A percentile compares a stretch with the other conserved stretches of the same genome.
Conservation (phyloP, 1,140 invertebrate species). For the Pectinophora gossypiella region DNA sequence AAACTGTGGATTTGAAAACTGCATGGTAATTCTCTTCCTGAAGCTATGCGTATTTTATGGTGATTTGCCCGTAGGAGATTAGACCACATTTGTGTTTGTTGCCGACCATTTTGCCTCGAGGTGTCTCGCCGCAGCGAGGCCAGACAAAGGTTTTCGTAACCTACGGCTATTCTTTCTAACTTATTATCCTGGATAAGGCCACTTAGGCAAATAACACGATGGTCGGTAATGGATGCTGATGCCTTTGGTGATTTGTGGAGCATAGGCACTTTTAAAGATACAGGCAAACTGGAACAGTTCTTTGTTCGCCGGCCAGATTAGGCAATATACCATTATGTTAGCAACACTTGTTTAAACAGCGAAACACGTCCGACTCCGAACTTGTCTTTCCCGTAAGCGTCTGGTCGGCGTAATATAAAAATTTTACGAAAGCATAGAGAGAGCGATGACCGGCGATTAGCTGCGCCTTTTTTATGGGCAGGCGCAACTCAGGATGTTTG, state of each 20-base stretch:
- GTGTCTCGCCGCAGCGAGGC: conserved; percentile 20
- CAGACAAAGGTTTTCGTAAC: conserved; percentile 25
- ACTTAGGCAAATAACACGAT: conserved; percentile 34
- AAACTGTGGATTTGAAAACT: conserved; percentile 9
- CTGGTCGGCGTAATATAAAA: conserved; percentile 26
- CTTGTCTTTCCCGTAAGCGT: conserved; percentile 38
- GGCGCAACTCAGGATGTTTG: conserved; percentile 45
- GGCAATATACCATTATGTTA: conserved; percentile 23
- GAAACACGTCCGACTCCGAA: conserved; percentile 21
- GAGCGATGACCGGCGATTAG: conserved; percentile 65
- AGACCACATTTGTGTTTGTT: conserved; percentile 2
- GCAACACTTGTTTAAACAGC: conserved; percentile 42
- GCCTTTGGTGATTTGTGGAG: conserved; percentile 5
- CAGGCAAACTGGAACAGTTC: background rate
- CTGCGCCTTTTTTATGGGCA: conserved; percentile 52
- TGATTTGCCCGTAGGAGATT: background rate
- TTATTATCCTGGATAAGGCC: conserved; percentile 27
- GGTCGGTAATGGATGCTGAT: conserved; percentile 12
- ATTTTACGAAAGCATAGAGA: conserved; percentile 33
- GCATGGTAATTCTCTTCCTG: background rate
- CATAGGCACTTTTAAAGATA: background rate
- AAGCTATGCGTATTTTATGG: conserved; percentile 4
- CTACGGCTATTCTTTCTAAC: conserved; percentile 34
- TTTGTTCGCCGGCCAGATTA: conserved; percentile 1
- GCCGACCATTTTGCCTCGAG: conserved; percentile 21